Percentiles rank a stretch among this genome's conserved stretches.
Conservation (phyloP, 2,797 vertebrate genomes). For the Sebastes taczanowskii region DNA sequence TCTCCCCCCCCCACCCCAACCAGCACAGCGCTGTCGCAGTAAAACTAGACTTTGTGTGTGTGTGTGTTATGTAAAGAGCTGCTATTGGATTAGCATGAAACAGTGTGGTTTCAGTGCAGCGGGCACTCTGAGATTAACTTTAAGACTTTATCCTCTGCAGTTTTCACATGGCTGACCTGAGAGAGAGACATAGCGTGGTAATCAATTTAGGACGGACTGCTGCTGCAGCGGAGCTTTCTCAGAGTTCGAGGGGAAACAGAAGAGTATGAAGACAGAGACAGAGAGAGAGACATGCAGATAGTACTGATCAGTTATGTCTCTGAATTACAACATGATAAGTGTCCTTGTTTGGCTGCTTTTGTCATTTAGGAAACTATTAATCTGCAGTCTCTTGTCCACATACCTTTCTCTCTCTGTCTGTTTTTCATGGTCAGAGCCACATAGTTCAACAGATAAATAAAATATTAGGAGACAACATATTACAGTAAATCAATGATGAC, state of each 20-base stretch:
- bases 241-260: not conserved
- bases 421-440: no score
- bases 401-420: no score
- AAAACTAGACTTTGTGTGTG: not conserved
- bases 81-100: slow-evolving; percentile 36
- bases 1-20: not conserved
- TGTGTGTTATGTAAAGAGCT: slow-evolving; percentile 30
- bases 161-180: slow-evolving; percentile 32
- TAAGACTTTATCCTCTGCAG: slow-evolving; percentile 38
- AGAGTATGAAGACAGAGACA: not conserved
- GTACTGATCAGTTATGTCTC: not conserved
- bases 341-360: no score
- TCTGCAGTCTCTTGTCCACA: no score
- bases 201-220: not conserved
- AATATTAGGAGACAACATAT: no score
- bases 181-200: not conserved
- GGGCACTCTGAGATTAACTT: slow-evolving; percentile 23
- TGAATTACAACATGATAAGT: no score
- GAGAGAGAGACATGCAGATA: not conserved
- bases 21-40: not conserved
- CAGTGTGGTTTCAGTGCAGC: slow-evolving; percentile 16
- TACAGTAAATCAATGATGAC: no score
- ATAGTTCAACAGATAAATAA: no score
- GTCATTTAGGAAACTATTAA: no score
- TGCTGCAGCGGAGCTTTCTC: not conserved